Evolutionary conservation across 2,797 vertebrate genomes (phyloP), one percentile per base, ranked within the genome.

Genomic region (Coregonus suidteri): DNA sequence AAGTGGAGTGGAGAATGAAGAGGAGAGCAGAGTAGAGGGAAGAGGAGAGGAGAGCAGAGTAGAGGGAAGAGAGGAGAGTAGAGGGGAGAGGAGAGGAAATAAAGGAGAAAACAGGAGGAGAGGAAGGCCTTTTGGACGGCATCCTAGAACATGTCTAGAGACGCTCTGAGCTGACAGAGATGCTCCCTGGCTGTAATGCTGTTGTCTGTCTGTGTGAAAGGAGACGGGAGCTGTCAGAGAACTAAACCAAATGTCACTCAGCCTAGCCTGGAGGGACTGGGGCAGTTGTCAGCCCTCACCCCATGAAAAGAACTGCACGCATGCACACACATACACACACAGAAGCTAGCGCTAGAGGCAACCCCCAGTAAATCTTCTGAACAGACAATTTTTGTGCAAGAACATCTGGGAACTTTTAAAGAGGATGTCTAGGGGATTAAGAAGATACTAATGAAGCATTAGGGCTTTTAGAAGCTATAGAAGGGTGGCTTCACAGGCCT

Each of bases 391-490:
- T 86, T 82, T 2, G 76, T 80, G 73, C 76, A 77, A 76, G 80
- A 87, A 84, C 78, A 82, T 89, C 80, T 88, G 88, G 79, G 81
- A 86, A 83, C 82, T 80, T 86, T 78, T 84, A 79, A 81, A 83
- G 70, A 52, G 30, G 41, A 73, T 37, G 68, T 79, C 85, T 84
- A 34, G 73, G 59, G 56, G 74, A 82, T 88, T 87, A 81, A 76
- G 30, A 54, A 64, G 59, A 47, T 66, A 34, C 83, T 87, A 88
- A 90, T 87, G 85, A 88, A 69, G 74, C 71, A 69, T 82, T 66
- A 70, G 69, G 47, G 52, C 34, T 79, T 76, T 80, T 56, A 74
- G 64, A 82, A 85, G 75, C 68, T 80, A 80, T 78, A 73, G 79
- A 77, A 75, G 77, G 78, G 73, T 56, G 35, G 71, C 75, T 75